Evolutionary conservation across 1,140 invertebrate genomes (phyloP).

Genomic region (Trinorchestia longiramus): DNA sequence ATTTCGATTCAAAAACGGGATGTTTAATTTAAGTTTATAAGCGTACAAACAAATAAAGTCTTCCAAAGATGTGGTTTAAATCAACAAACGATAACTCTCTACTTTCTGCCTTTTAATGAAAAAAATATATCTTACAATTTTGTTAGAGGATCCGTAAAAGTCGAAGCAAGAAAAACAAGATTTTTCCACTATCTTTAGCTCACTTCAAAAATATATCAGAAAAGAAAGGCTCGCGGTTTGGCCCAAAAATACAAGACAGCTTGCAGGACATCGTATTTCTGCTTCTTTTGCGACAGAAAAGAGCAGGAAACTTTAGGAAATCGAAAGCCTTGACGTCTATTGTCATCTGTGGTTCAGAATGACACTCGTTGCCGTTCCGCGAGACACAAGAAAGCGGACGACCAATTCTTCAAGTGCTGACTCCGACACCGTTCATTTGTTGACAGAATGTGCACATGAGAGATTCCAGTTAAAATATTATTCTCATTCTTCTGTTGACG

Average conservation of each 20-base stretch:
- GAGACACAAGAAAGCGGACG: neutral
- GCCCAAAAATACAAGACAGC: neutral
- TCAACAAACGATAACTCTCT: neutral
- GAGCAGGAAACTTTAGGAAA: neutral
- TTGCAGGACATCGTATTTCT: neutral
- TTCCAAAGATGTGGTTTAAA: neutral
- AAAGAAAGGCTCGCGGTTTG: neutral
- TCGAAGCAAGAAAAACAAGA: neutral
- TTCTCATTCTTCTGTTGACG: neutral
- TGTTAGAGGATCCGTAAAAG: neutral
- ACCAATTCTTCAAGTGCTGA: slow-evolving; percentile 6
- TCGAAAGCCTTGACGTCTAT: slow-evolving; percentile 30
- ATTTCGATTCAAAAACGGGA: neutral
- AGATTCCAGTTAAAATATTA: neutral
- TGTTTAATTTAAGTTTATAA: neutral
- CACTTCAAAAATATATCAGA: neutral
- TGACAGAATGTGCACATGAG: neutral
- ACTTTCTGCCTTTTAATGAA: neutral
- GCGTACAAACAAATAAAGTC: neutral
- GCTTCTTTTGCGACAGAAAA: neutral
- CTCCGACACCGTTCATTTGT: neutral
- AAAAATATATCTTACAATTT: neutral
- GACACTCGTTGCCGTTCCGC: neutral
- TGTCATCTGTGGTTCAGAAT: neutral
- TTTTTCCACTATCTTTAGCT: neutral